Evolutionary conservation across 2,888 invertebrate species (phyloP), one percentile per base, ranked within the genome.

Genomic region (Blera fallax): DNA sequence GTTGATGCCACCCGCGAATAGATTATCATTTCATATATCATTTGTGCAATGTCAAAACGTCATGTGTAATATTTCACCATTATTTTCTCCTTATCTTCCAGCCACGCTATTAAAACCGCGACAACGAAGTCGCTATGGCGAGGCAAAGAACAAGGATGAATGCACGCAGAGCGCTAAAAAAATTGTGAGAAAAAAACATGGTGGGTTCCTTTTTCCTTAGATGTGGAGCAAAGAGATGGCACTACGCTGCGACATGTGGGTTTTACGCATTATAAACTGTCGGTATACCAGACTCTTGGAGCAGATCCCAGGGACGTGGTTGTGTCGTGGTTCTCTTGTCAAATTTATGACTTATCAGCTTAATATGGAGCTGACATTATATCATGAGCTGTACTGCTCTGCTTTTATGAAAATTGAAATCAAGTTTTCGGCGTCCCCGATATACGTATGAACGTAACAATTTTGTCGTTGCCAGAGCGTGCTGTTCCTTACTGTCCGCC

Each of bases 1-100:
- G 11, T 10, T 11, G 56, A 56, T 43, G 24, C 69, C 74, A 73
- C 73, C 79, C 67, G 50, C 76, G 81, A 76, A 85, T 72, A 85
- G 85, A 85, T 85, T 85, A 85, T 85, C 85, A 85, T 85, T 85
- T 85, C 85, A 85, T 85, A 85, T 85, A 85, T 85, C 85, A 85
- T 85, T 76, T 85, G 85, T 85, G 81, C 76, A 81, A 67, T 85
- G 85, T 85, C 85, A 85, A 77, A 81, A 85, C 65, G 85, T 85
- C 85, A 81, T 81, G 81, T 81, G 85, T 85, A 81, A 85, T 85
- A 85, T 85, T 85, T 85, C 85, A 85, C 81, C 85, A 85, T 85
- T 85, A 85, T 77, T 85, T 85, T 85, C 85, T 81, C 85, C 81
- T 85, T 85, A 85, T 85, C 85, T 85, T 67, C 45, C 60, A 65